Evolutionary conservation across 2,888 invertebrate species (phyloP).

Genomic region (Mythimna albipuncta): DNA sequence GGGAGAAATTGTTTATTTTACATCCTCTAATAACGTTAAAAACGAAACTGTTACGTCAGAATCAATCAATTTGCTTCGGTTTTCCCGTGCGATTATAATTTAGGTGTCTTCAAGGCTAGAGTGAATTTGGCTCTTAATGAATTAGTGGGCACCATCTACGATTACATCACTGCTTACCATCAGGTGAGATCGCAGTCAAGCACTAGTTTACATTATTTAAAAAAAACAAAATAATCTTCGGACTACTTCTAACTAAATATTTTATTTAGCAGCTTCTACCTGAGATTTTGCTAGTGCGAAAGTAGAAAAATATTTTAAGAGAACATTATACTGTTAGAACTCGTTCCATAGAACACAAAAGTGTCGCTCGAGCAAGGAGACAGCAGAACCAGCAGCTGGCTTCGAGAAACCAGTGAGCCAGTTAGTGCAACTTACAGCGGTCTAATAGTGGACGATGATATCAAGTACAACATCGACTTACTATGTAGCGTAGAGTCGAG

Average conservation of each 20-base stretch:
- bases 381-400: slow-evolving; percentile 93
- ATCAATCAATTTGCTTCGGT: too few relatives aligned
- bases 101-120: too few relatives aligned
- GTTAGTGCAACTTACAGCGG: slow-evolving; percentile 74
- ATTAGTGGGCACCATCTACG: too few relatives aligned
- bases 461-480: slow-evolving; percentile 59
- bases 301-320: neutral
- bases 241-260: too few relatives aligned
- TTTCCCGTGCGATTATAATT: too few relatives aligned
- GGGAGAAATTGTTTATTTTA: slow-evolving; percentile 30
- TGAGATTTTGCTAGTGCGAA: too few relatives aligned
- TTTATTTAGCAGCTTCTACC: too few relatives aligned
- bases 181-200: too few relatives aligned
- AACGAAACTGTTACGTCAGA: neutral
- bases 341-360: slow-evolving; percentile 92
- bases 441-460: neutral
- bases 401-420: slow-evolving; percentile 92
- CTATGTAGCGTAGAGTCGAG: slow-evolving; percentile 91
- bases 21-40: too few relatives aligned
- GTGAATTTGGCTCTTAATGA: too few relatives aligned
- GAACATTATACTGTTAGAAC: slow-evolving; percentile 67
- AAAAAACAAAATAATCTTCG: neutral
- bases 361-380: slow-evolving; percentile 92
- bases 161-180: too few relatives aligned
- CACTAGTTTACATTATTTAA: too few relatives aligned